A percentile compares a stretch with the other conserved stretches of the same genome.
Evolutionary conservation across 2,888 invertebrate genomes (phyloP).

Genomic region (Augiades crinisus): DNA sequence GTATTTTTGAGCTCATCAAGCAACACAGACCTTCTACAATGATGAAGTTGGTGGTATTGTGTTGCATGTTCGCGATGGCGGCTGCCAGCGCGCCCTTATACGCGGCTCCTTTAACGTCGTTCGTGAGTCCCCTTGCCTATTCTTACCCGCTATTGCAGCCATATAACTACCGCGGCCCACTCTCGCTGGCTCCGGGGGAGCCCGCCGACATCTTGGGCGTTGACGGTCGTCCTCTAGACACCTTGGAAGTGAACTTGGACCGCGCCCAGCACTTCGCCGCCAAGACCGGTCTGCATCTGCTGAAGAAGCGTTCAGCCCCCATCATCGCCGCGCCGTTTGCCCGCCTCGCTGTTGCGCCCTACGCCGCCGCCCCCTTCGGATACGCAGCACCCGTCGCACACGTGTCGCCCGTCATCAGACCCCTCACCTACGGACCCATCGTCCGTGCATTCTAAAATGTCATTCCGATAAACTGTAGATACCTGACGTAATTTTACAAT

Average conservation of each 20-base stretch:
- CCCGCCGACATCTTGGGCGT: slow-evolving; percentile 61
- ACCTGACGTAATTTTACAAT: too few species aligned
- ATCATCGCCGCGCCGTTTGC: slow-evolving; percentile 31
- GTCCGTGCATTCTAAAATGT: too few species aligned
- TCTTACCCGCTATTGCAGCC: slow-evolving; percentile 41
- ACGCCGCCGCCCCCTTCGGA: neutral
- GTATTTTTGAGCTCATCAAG: slow-evolving; percentile 49
- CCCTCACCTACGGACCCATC: slow-evolving; percentile 25
- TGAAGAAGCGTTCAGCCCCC: slow-evolving; percentile 49
- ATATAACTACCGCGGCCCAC: slow-evolving; percentile 64
- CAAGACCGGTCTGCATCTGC: slow-evolving; percentile 54
- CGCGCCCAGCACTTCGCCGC: slow-evolving; percentile 66
- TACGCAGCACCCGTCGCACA: slow-evolving; percentile 22
- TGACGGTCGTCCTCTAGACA: slow-evolving; percentile 70
- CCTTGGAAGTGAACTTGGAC: slow-evolving; percentile 70
- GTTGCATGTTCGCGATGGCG: slow-evolving; percentile 81
- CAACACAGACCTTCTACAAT: slow-evolving; percentile 73
- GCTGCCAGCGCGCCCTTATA: slow-evolving; percentile 51
- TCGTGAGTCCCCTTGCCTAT: slow-evolving; percentile 39
- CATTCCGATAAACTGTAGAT: too few species aligned
- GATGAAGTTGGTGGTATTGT: slow-evolving; percentile 83
- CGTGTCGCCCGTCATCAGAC: slow-evolving; percentile 17
- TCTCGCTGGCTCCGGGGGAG: too few species aligned
- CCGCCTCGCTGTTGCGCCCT: neutral
- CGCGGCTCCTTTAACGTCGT: slow-evolving; percentile 61